phyloP scores from a whole-genome alignment of 2,888 invertebrate genomes.

The Mesochorus sp. region DNA sequence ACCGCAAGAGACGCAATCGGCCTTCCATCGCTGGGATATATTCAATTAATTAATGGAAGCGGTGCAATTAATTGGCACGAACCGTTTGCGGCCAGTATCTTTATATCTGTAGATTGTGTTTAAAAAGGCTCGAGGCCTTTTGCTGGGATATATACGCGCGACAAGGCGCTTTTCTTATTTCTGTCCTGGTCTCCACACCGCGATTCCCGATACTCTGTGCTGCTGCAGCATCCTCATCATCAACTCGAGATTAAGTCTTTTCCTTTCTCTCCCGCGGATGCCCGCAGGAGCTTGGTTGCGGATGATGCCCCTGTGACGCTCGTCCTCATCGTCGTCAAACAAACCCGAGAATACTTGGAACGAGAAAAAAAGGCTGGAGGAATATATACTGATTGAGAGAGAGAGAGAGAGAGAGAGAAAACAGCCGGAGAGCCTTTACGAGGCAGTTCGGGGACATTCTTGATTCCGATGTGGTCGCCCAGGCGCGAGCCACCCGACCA shows the following conservation, averaged over 20 bases:
- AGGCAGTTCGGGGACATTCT: conserved; percentile 78
- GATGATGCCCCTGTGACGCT: conserved; percentile 50
- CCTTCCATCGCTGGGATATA: conserved; percentile 69
- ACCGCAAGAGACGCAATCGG: conserved; percentile 66
- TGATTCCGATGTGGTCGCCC: conserved; percentile 72
- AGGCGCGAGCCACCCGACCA: conserved; percentile 70
- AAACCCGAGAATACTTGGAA: conserved; percentile 45
- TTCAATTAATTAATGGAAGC: conserved; percentile 79
- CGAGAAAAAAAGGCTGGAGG: conserved; percentile 27
- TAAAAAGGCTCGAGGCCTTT: conserved; percentile 37
- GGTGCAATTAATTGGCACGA: conserved; percentile 74
- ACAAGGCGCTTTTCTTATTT: conserved; percentile 13
- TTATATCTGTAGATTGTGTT: neutral
- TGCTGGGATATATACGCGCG: conserved; percentile 24
- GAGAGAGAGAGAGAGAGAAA: conserved; percentile 41
- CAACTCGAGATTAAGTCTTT: conserved; percentile 71
- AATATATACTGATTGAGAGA: conserved; percentile 38
- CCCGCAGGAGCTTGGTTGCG: conserved; percentile 54
- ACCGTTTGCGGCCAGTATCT: conserved; percentile 1
- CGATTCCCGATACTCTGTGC: conserved; percentile 16
- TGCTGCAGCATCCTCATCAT: conserved; percentile 55
- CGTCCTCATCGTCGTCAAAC: conserved; percentile 16
- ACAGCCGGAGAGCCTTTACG: conserved; percentile 70
- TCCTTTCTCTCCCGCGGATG: conserved; percentile 52
- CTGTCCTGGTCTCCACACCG: conserved; percentile 26